A percentile compares a stretch with the other conserved stretches of the same genome.
Evolutionary conservation across 1,140 invertebrate species (phyloP).

Genomic region (Drosophila prosaltans): DNA sequence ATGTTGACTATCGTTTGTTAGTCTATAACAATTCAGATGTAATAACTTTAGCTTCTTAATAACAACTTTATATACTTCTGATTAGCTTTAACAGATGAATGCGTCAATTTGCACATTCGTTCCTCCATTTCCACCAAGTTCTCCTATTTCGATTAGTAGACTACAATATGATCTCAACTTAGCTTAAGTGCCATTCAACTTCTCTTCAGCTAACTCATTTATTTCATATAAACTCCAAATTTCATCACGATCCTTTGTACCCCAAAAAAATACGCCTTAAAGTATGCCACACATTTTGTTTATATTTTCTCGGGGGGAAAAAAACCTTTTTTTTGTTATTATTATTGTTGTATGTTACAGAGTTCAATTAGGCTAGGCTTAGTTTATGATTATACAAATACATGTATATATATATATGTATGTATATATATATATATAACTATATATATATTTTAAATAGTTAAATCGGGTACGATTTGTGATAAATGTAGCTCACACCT

Average conservation of each 20-base stretch:
- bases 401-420: conserved; percentile 15
- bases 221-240: neutral
- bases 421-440: conserved; percentile 13
- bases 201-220: too few species aligned
- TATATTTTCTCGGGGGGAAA: conserved; percentile 58
- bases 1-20: too few species aligned
- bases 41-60: too few species aligned
- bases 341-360: conserved; percentile 60
- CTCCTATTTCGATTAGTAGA: too few species aligned
- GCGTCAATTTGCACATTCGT: too few species aligned
- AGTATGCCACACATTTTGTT: conserved; percentile 38
- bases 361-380: conserved; percentile 69
- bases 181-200: too few species aligned
- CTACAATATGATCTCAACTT: too few species aligned
- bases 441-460: neutral
- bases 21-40: too few species aligned
- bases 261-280: conserved; percentile 26
- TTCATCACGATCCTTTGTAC: neutral
- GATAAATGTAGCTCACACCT: neutral
- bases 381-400: conserved; percentile 49
- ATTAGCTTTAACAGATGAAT: too few species aligned
- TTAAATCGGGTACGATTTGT: conserved; percentile 34
- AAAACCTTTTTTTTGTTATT: conserved; percentile 30
- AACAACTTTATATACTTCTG: too few species aligned
- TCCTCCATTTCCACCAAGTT: too few species aligned